Evolutionary conservation across 2,113 vertebrate genomes (phyloP).

Genomic region (Menidia beryllina): DNA sequence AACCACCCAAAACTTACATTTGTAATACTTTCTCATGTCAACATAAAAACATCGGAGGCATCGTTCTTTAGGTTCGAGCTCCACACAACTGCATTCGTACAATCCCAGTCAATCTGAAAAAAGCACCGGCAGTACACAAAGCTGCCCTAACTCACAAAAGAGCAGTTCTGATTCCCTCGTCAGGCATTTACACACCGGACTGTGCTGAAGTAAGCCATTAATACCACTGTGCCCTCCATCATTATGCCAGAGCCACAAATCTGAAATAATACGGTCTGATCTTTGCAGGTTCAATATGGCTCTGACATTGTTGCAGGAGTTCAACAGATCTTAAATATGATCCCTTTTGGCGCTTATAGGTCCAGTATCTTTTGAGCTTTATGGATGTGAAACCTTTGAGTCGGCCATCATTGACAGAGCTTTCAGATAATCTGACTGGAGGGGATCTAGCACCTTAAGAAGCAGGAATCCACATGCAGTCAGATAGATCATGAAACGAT

Average conservation of each 20-base stretch:
- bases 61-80: neutral
- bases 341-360: neutral
- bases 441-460: constrained; percentile 38
- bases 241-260: neutral
- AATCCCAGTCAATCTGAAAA: constrained; percentile 9
- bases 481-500: constrained; percentile 48
- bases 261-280: neutral
- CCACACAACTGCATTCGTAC: neutral
- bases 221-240: neutral
- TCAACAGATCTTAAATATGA: neutral
- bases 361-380: constrained; percentile 13
- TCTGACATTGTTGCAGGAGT: neutral
- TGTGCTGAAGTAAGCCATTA: constrained; percentile 19
- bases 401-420: constrained; percentile 1
- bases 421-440: constrained; percentile 48
- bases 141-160: constrained; percentile 26
- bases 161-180: constrained; percentile 23
- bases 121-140: constrained; percentile 31
- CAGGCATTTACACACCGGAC: constrained; percentile 15
- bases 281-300: neutral
- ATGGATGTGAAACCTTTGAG: constrained; percentile 24
- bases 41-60: constrained; percentile 15
- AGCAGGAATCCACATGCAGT: constrained; percentile 42
- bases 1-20: constrained; percentile 19
- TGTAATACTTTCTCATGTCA: constrained; percentile 8